These are phyloP conservation scores for Meteorus sp. DNA, from an alignment of 1,140 invertebrate genomes.

Conservation along the genomic window DNA sequence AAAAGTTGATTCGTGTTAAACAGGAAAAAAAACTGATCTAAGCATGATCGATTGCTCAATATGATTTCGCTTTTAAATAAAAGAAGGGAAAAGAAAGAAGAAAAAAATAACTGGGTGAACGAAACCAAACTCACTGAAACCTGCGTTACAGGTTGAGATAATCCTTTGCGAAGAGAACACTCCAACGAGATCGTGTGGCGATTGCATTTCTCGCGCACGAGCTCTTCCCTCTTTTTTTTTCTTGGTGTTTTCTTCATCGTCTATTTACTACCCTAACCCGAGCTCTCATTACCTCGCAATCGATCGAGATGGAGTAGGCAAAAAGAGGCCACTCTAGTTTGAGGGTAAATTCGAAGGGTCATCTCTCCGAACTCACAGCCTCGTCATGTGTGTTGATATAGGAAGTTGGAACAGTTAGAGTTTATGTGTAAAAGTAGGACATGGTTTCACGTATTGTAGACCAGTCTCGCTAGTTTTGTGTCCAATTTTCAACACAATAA, in stretches of 20 bases:
- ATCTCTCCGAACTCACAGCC: background rate
- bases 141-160: background rate
- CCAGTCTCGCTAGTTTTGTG: too few species aligned
- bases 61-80: background rate
- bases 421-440: background rate
- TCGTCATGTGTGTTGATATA: background rate
- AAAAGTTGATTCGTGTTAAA: background rate
- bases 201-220: conserved; percentile 2
- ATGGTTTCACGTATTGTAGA: too few species aligned
- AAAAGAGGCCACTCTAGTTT: background rate
- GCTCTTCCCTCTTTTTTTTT: background rate
- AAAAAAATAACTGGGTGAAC: background rate
- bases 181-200: background rate
- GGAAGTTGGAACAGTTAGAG: background rate
- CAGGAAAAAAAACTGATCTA: background rate
- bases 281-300: background rate
- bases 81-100: background rate
- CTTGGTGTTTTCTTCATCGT: too few species aligned
- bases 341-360: conserved; percentile 1
- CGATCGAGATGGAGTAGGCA: background rate
- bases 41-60: conserved; percentile 12
- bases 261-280: background rate
- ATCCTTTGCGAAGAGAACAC: background rate
- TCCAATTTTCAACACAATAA: too few species aligned
- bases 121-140: background rate